Base-by-base conservation (phyloP, 1,140 invertebrate genomes). In the Littorina saxatilis region DNA sequence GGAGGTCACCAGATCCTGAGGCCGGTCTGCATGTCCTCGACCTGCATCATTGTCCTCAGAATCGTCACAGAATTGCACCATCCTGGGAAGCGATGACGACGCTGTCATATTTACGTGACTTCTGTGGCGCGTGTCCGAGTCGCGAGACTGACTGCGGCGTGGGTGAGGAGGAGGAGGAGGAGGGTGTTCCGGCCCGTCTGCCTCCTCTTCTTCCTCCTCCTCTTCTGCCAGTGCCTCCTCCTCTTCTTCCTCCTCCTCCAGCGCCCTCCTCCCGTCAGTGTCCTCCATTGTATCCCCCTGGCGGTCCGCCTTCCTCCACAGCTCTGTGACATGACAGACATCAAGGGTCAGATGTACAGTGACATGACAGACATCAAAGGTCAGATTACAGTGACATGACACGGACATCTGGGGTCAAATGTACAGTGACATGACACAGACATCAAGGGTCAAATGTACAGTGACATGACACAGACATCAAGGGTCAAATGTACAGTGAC, bases 191-290 rank as follows among this genome's bases (percentile, higher is more conserved):
- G 61, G 61, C 61, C 7, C 27, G 27, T 0, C 47, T 13, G 1
- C 63, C 63, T 73, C 70, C 70, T 73, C 70, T 40, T 73, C 72
- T 7, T 50, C 72, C 43, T 74, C 72, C 47, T 74, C 72, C 23
- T 74, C 72, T 1, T 74, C 72, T 35, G 47, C 39, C 72, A 27
- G 72, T 27, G 32, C 50, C 13, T 74, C 72, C 29, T 32, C 20
- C 27, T 78, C 55, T 15, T 78, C 55, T 23, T 63, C 76, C 76
- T 78, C 76, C 39, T 66, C 76, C n/a, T 78, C 55, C n/a, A 23
- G 27, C 17, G 23, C 43, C 2, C 35, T 40, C 58, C 32, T 52
- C 15, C n/a, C 55, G 15, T 66, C 35, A 0, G 32, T 39, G 23
- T 73, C 70, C 17, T 78, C 58, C 76, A 78, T 78, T 20, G 9